Evolutionary conservation across 37 sponge, comb jelly and placozoan species (phyloP), one percentile per base, ranked within the genome.

Genomic region (Diacarnus erythraeanus): DNA sequence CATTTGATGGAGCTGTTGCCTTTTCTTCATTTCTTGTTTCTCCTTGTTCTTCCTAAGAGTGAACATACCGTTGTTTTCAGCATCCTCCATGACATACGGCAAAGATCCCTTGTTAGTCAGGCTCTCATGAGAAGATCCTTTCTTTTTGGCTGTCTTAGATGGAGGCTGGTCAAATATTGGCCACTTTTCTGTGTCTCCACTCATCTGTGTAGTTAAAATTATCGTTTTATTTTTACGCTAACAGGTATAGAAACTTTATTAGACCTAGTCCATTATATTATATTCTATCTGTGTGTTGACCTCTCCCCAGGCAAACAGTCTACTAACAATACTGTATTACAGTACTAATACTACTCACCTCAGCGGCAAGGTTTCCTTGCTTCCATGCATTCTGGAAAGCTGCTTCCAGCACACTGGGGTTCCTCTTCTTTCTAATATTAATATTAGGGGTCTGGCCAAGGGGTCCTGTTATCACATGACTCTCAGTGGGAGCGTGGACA

Each of bases 381-480:
- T 91, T 81, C 91, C 91, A 91, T 30, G 91, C 91, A 66, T 81
- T 71, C 39, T 57, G 68, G 74, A 91, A 91, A 21, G 83, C 83
- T 31, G 33, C 40, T 9, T 83, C 83, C 38, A 91, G 69, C 22
- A 69, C 17, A 35, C 57, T 67, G 8, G 27, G 80, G 37, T 86
- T 59, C 10, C 64, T 21, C 43, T 75, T 79, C 65, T 40, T 72
- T 6, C 34, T 29, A 0, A 23, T 42, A 15, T 10, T 59, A 20
- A 15, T 2, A n/a, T 8, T 4, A 6, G 65, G 64, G 30, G 27
- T 34, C 38, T 59, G 47, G 1, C 65, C 27, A 27, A 86, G 36
- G 2, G 86, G 86, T 39, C 86, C 86, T 42, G 80, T 44, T 22
- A 86, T 86, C 17, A 74, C 54, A 41, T 85, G 86, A 38, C 60